Conservation (phyloP, 2,113 vertebrate species). For the Tringa solitaria region DNA sequence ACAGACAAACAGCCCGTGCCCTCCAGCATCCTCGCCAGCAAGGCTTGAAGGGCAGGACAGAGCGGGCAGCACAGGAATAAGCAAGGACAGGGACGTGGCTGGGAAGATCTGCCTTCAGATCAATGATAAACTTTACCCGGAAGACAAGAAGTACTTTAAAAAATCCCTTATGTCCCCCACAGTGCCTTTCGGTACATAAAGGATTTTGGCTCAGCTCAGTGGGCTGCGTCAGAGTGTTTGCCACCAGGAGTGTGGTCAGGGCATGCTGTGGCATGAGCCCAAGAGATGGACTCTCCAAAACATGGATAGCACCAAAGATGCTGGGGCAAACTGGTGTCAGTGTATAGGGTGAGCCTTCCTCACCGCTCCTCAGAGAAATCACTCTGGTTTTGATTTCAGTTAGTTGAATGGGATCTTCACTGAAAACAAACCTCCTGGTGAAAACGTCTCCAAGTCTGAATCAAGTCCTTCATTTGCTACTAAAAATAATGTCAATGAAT, state of each 20-base stretch:
- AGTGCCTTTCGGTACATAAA: neutral
- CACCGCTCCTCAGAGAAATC: neutral
- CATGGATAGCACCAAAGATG: fast-evolving
- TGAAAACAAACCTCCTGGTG: neutral
- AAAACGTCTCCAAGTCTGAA: neutral
- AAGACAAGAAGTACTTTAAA: neutral
- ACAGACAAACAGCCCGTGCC: neutral
- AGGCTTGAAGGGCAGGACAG: neutral
- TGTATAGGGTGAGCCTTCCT: neutral
- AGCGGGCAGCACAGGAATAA: fast-evolving
- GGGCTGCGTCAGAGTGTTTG: neutral
- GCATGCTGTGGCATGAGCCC: neutral
- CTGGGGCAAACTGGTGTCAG: neutral
- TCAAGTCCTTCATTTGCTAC: neutral
- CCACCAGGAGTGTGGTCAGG: fast-evolving
- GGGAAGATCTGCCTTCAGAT: neutral
- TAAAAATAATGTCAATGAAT: conserved; percentile 57
- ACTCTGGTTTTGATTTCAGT: neutral
- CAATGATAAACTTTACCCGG: neutral
- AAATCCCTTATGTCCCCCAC: fast-evolving
- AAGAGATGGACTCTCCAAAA: neutral
- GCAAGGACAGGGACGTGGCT: neutral
- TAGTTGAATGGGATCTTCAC: neutral
- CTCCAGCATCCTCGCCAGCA: neutral
- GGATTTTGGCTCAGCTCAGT: neutral